Percentiles rank a stretch among this genome's conserved stretches.
phyloP scores from a whole-genome alignment of 2,113 vertebrate species.

The Oncorhynchus clarkii region DNA sequence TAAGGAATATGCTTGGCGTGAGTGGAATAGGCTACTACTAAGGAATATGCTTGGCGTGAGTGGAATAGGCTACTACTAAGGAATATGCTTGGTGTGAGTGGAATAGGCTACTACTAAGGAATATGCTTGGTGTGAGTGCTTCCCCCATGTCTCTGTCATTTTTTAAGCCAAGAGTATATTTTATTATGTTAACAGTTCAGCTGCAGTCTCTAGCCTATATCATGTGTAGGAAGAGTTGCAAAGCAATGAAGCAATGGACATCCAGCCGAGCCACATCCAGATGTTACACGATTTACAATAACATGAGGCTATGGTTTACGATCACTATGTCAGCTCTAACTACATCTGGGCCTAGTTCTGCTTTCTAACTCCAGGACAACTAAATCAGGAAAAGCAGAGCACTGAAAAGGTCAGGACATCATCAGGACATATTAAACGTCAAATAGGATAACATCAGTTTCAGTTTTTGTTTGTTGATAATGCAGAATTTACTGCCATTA shows the following conservation, averaged over 20 bases:
- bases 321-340: neutral
- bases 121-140: too few relatives aligned
- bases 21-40: too few relatives aligned
- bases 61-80: too few relatives aligned
- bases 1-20: too few relatives aligned
- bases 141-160: neutral
- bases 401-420: neutral
- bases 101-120: too few relatives aligned
- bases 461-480: neutral
- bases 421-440: neutral
- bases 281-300: neutral
- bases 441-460: neutral
- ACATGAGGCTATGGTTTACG: neutral
- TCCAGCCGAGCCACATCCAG: neutral
- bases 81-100: too few relatives aligned
- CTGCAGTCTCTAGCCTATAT: neutral
- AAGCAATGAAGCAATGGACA: neutral
- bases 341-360: neutral
- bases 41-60: too few relatives aligned
- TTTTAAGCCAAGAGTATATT: neutral
- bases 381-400: neutral
- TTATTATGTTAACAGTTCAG: neutral
- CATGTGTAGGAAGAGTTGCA: neutral
- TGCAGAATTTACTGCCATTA: too few relatives aligned
- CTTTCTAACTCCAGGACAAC: neutral